phyloP scores from a whole-genome alignment of 2,888 invertebrate species.

The Alviniconcha strummeri region DNA sequence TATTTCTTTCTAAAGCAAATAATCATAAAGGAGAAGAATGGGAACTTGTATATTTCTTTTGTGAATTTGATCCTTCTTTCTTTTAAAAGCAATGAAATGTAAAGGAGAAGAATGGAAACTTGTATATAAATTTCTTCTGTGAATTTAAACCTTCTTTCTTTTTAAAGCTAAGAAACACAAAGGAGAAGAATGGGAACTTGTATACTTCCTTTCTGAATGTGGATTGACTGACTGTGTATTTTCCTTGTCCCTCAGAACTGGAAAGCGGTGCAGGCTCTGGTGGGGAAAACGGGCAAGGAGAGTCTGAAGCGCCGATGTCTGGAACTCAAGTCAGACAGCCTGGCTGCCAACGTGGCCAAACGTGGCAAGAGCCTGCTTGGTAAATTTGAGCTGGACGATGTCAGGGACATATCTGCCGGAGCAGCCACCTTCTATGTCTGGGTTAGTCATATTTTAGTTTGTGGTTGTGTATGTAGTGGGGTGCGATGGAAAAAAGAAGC shows the following conservation, averaged over 20 bases:
- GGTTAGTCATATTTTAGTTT: conserved; percentile 52
- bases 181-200: too few species aligned
- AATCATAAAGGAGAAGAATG: too few species aligned
- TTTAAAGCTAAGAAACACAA: too few species aligned
- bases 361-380: conserved; percentile 59
- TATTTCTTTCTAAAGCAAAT: too few species aligned
- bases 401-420: conserved; percentile 70
- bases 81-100: too few species aligned
- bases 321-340: conserved; percentile 60
- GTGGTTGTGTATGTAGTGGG: background rate
- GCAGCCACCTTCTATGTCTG: conserved; percentile 72
- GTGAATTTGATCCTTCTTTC: too few species aligned
- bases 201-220: too few species aligned
- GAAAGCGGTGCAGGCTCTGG: conserved; percentile 69
- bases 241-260: conserved; percentile 55
- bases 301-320: conserved; percentile 68
- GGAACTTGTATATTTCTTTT: too few species aligned
- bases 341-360: conserved; percentile 52
- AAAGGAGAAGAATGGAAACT: too few species aligned
- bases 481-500: background rate
- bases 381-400: conserved; percentile 66
- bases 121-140: too few species aligned
- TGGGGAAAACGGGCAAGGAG: conserved; percentile 72
- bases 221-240: too few species aligned
- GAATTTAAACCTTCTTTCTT: too few species aligned